phyloP scores from a whole-genome alignment of 2,888 invertebrate species.

The Megaustenia siamemsis region DNA sequence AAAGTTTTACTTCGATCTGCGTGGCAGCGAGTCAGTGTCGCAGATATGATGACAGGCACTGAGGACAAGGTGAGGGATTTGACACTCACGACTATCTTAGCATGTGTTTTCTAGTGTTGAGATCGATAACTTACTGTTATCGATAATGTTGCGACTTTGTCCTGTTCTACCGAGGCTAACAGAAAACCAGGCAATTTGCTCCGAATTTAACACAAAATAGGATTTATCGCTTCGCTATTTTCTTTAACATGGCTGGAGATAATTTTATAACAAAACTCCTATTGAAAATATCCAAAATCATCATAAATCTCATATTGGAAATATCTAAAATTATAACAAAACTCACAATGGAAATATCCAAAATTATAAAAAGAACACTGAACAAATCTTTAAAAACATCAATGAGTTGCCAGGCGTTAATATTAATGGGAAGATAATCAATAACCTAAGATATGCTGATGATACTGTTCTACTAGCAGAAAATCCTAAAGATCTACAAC shows the following conservation, averaged over 20 bases:
- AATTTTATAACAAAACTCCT: not conserved
- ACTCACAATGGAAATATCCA: not conserved
- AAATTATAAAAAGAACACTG: not conserved
- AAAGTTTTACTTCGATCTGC: not conserved
- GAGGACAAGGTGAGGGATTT: not conserved
- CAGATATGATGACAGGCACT: not conserved
- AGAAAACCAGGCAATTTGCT: not conserved
- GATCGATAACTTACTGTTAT: not conserved
- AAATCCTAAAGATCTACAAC: too few relatives aligned
- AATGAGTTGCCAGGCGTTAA: too few relatives aligned
- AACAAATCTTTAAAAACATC: too few relatives aligned
- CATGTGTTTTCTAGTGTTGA: not conserved
- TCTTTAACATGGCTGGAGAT: too few relatives aligned
- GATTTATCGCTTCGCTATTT: not conserved
- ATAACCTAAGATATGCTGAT: too few relatives aligned
- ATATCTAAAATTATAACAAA: not conserved
- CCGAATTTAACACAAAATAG: not conserved
- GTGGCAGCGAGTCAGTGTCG: not conserved
- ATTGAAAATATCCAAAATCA: not conserved
- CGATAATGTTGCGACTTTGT: not conserved
- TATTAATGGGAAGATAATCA: too few relatives aligned
- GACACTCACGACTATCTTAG: not conserved
- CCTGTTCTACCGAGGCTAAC: not conserved
- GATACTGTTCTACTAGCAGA: too few relatives aligned
- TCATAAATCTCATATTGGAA: not conserved